A percentile compares a stretch with the other conserved stretches of the same genome.
These are phyloP conservation scores for Eupleurogrammus muticus DNA, from an alignment of 2,797 vertebrate genomes.

Conservation along the genomic window DNA sequence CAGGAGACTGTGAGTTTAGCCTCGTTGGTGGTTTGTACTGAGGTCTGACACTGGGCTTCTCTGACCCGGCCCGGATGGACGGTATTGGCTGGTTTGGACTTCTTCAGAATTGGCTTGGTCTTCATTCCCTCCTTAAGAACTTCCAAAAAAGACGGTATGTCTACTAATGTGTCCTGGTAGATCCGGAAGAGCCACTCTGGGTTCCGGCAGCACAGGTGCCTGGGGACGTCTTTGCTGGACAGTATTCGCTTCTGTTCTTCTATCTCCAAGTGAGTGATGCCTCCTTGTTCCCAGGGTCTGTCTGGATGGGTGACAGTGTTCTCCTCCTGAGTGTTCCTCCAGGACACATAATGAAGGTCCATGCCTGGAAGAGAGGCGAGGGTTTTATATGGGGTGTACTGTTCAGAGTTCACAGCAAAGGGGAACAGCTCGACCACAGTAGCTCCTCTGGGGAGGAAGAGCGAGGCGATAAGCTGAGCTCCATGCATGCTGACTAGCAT, in stretches of 20 bases:
- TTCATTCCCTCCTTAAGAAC: constrained; percentile 87
- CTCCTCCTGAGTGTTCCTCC: constrained; percentile 90
- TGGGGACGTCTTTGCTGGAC: constrained; percentile 90
- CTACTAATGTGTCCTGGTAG: constrained; percentile 96
- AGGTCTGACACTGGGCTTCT: constrained; percentile 92
- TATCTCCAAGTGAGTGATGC: constrained; percentile 91
- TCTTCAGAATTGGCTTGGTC: constrained; percentile 85
- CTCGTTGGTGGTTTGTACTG: constrained; percentile 89
- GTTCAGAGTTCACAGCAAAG: constrained; percentile 94
- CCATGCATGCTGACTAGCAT: constrained; percentile 98
- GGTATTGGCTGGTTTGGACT: constrained; percentile 83
- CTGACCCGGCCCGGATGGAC: constrained; percentile 95
- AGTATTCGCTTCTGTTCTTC: constrained; percentile 92
- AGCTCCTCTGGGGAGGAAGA: constrained; percentile 95
- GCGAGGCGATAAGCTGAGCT: constrained; percentile 92
- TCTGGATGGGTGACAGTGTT: constrained; percentile 91
- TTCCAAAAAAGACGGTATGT: constrained; percentile 91
- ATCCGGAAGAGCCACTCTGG: constrained; percentile 98
- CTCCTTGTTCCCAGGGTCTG: constrained; percentile 96
- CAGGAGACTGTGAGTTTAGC: constrained; percentile 94
- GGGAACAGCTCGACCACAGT: constrained; percentile 94
- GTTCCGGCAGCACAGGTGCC: constrained; percentile 96
- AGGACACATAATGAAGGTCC: constrained; percentile 96
- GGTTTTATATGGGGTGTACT: constrained; percentile 97
- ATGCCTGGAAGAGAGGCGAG: constrained; percentile 93